Evolutionary conservation across 2,888 invertebrate genomes (phyloP).

Genomic region (Hypomecis punctinalis): DNA sequence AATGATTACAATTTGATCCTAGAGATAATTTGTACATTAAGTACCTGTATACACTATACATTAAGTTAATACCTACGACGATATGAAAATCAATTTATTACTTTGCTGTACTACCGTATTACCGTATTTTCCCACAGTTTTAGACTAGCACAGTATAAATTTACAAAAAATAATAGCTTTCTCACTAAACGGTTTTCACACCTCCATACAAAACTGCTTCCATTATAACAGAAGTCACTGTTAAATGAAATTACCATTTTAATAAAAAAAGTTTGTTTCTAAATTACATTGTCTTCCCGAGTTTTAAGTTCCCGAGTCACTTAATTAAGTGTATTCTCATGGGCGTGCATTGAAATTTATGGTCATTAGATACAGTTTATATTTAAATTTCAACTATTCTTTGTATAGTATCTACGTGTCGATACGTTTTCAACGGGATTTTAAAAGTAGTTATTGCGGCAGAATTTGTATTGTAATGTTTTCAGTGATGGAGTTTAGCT

Average conservation of each 20-base stretch:
- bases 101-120: too few relatives aligned
- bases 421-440: constrained; percentile 9
- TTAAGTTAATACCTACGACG: too few relatives aligned
- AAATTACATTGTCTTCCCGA: constrained; percentile 40
- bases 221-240: constrained; percentile 33
- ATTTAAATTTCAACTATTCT: constrained; percentile 33
- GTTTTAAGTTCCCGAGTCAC: constrained; percentile 39
- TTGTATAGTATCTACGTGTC: neutral
- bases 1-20: too few relatives aligned
- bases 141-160: neutral
- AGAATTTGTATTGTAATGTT: too few relatives aligned
- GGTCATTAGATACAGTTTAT: constrained; percentile 51
- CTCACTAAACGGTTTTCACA: constrained; percentile 34
- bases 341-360: constrained; percentile 46
- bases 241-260: constrained; percentile 37
- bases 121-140: neutral
- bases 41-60: too few relatives aligned
- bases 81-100: too few relatives aligned
- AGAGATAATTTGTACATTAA: too few relatives aligned
- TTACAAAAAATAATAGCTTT: constrained; percentile 4
- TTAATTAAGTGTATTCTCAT: constrained; percentile 58
- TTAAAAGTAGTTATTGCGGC: neutral
- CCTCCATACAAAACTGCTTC: constrained; percentile 22
- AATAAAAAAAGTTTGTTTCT: constrained; percentile 38
- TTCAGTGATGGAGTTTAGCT: too few relatives aligned